A percentile compares a stretch with the other conserved stretches of the same genome.
phyloP scores from a whole-genome alignment of 2,888 invertebrate genomes.

The Drosophila picticornis region DNA sequence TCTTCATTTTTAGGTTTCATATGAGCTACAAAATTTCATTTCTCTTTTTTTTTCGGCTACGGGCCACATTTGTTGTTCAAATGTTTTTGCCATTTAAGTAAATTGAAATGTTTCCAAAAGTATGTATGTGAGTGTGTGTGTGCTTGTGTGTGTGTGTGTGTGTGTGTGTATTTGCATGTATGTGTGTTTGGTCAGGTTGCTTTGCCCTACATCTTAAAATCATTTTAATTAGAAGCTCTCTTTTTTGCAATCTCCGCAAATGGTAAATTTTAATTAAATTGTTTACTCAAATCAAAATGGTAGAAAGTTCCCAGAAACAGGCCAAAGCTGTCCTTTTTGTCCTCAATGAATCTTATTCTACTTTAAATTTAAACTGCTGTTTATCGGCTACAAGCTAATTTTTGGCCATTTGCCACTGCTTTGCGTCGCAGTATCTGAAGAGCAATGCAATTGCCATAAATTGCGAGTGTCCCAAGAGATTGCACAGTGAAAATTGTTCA shows the following conservation, averaged over 20 bases:
- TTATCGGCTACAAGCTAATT: constrained; percentile 16
- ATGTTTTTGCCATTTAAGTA: constrained; percentile 56
- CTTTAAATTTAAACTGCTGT: not conserved
- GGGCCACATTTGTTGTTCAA: constrained; percentile 47
- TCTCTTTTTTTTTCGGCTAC: constrained; percentile 12
- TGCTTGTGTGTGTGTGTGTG: constrained; percentile 9
- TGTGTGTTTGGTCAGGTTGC: constrained; percentile 22
- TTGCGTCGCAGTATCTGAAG: constrained; percentile 19
- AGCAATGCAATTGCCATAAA: constrained; percentile 65
- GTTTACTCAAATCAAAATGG: constrained; percentile 26
- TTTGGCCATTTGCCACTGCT: constrained; percentile 13
- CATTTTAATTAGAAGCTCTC: constrained; percentile 64
- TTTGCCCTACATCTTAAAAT: constrained; percentile 55
- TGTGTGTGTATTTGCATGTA: constrained; percentile 6
- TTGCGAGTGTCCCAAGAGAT: constrained; percentile 69
- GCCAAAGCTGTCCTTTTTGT: not conserved
- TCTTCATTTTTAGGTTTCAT: constrained; percentile 26
- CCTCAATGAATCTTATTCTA: not conserved
- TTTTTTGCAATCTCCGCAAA: constrained; percentile 29
- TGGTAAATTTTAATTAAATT: constrained; percentile 69
- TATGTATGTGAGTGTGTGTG: constrained; percentile 15
- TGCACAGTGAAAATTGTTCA: constrained; percentile 58
- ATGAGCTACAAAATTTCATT: constrained; percentile 41
- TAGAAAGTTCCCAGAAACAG: too few relatives aligned
- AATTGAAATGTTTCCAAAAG: constrained; percentile 54